Conservation (phyloP, 2,113 vertebrate genomes). For the Anhinga anhinga region DNA sequence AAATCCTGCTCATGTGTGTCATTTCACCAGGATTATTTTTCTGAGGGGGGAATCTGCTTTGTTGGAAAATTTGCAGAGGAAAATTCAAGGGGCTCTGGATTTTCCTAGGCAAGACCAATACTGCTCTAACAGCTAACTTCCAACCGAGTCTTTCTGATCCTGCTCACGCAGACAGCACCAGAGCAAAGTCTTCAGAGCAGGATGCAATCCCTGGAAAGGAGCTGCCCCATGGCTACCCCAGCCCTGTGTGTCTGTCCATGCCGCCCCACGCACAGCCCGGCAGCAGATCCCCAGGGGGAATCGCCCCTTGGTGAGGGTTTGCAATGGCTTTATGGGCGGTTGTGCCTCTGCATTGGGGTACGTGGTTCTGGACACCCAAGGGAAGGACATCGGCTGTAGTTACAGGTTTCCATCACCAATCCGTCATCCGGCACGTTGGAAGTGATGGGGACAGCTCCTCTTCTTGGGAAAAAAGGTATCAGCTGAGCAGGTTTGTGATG, state of each 20-base stretch:
- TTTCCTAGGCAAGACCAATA: background rate
- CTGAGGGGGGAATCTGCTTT: background rate
- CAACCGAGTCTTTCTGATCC: background rate
- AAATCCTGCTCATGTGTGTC: background rate
- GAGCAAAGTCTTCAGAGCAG: background rate
- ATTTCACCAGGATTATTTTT: background rate
- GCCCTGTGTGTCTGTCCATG: background rate
- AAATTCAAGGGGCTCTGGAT: background rate
- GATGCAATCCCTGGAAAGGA: background rate
- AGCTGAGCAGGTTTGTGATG: background rate
- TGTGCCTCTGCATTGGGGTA: background rate
- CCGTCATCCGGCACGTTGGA: accelerated
- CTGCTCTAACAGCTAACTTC: background rate
- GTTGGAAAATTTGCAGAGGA: background rate
- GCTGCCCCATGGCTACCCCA: accelerated
- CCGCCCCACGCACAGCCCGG: accelerated
- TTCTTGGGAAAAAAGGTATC: background rate
- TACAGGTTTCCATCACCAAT: background rate
- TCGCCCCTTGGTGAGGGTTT: background rate
- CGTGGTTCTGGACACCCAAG: accelerated
- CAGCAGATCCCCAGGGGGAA: background rate
- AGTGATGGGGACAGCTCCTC: background rate
- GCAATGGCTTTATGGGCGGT: background rate
- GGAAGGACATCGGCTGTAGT: accelerated
- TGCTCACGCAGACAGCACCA: background rate